Base-by-base conservation (phyloP, 2,797 vertebrate genomes). In the Coilia nasus region DNA sequence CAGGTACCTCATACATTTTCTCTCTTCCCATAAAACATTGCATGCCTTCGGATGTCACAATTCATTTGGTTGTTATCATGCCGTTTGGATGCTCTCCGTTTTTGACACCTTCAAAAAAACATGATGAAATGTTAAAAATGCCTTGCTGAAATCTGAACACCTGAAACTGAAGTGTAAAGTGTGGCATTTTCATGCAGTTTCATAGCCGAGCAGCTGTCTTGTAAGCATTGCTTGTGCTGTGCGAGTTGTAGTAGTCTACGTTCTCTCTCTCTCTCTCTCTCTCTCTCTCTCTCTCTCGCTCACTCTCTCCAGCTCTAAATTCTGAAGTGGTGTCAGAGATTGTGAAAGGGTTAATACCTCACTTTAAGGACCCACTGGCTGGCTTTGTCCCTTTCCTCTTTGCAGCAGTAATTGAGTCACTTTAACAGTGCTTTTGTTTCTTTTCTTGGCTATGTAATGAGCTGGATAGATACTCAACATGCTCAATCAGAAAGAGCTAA, bases 401-500 rank as follows among this genome's bases (percentile, higher is more conserved):
- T 92, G 94, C 94, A 89, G 90, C 89, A 87, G 92, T 94, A 95
- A 96, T 95, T 95, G 93, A 94, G 92, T 93, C 94, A 93, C 92
- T 94, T 93, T 94, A 90, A 83, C 81, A 83, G 86, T 87, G 92
- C 92, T 91, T 94, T 93, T 94, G 91, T 94, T 95, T 95, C 94
- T 94, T 95, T 96, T 95, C 90, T 90, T 92, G 91, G 88, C 80
- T 92, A 93, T 93, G 92, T 94, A 93, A 94, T 95, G 92, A 93
- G 88, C 91, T 94, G 93, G 93, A 95, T 93, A 92, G 93, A 96
- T 92, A 92, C 89, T 94, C 93, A 88, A 90, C 91, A 90, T 84
- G 93, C 92, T 93, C 95, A 96, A 93, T 96, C 96, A 95, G 94
- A 96, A 93, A 93, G 94, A 93, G 94, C 93, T 96, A 95, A 96